phyloP scores from a whole-genome alignment of 2,113 vertebrate genomes.

The Alligator mississippiensis region DNA sequence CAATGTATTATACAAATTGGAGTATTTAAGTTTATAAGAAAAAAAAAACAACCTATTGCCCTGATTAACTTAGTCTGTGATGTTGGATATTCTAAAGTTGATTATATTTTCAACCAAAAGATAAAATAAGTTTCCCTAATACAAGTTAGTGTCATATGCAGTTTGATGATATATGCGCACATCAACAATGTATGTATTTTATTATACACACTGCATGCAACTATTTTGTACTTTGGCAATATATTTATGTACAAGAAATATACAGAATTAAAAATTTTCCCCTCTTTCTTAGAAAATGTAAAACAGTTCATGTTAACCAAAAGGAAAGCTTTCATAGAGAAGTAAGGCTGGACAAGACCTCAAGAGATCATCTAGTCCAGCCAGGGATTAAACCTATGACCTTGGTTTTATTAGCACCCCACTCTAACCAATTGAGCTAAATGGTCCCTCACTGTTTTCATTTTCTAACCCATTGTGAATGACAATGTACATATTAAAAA shows the following conservation, averaged over 20 bases:
- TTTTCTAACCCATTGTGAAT: not conserved
- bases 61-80: not conserved
- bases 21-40: not conserved
- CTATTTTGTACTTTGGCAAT: not conserved
- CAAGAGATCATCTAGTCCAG: no score
- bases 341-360: no score
- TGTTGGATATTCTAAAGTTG: not conserved
- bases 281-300: not conserved
- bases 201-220: constrained; percentile 21
- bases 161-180: not conserved
- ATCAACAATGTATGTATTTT: not conserved
- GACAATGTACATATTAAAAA: not conserved
- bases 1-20: not conserved
- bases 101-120: not conserved
- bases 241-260: not conserved
- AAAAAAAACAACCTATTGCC: not conserved
- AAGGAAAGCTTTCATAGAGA: not conserved
- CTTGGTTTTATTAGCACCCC: no score
- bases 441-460: not conserved
- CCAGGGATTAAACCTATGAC: no score
- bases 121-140: not conserved
- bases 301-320: not conserved
- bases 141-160: not conserved
- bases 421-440: not conserved
- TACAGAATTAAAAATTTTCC: not conserved